phyloP scores from a whole-genome alignment of 2,113 vertebrate genomes.

The Thalassarche chlororhynchos region DNA sequence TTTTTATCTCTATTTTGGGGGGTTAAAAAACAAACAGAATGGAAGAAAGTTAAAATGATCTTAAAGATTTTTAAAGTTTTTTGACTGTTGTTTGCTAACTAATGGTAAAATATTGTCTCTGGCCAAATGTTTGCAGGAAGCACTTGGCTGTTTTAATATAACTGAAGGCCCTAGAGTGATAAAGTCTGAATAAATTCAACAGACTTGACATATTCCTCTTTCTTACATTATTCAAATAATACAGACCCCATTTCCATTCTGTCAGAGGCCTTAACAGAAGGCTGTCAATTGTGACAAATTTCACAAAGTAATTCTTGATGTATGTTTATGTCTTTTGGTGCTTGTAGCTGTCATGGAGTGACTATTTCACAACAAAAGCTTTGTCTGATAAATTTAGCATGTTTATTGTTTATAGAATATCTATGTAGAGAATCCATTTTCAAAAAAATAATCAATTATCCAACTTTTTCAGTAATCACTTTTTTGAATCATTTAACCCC shows the following conservation, averaged over 20 bases:
- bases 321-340: background rate
- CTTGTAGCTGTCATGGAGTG: background rate
- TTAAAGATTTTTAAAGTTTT: background rate
- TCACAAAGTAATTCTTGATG: background rate
- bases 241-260: background rate
- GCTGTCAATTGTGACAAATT: slow-evolving; percentile 39
- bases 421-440: background rate
- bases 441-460: background rate
- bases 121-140: background rate
- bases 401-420: background rate
- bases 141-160: background rate
- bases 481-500: background rate
- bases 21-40: background rate
- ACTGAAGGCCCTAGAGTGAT: background rate
- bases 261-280: slow-evolving; percentile 10
- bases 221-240: background rate
- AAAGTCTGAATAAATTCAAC: slow-evolving; percentile 15
- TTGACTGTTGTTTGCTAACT: background rate
- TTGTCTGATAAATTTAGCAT: background rate
- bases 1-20: background rate
- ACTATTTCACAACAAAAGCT: background rate
- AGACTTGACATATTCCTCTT: background rate
- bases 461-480: background rate
- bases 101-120: background rate
- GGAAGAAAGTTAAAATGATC: background rate